Conservation (phyloP, 2,888 invertebrate species). For the Allophyes oxyacanthae region DNA sequence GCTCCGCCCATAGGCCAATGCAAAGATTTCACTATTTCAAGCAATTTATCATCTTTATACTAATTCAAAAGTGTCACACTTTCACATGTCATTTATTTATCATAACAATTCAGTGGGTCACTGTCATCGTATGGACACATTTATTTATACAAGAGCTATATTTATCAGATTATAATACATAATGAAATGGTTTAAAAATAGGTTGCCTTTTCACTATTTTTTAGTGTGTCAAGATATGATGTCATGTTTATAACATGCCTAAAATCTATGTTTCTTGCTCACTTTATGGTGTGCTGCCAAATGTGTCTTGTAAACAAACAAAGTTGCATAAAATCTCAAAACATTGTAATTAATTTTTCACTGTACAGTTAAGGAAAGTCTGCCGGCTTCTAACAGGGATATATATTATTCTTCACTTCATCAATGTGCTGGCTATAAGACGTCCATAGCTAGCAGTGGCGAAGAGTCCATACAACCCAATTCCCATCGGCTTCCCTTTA, state of each 20-base stretch:
- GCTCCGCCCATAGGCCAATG: background rate
- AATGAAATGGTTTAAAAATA: slow-evolving; percentile 2
- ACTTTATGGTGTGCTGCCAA: slow-evolving; percentile 33
- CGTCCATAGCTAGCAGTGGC: no score
- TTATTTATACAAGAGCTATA: slow-evolving; percentile 4
- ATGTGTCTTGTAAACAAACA: slow-evolving; percentile 29
- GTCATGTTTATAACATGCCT: slow-evolving; percentile 19
- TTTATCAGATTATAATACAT: slow-evolving; percentile 4
- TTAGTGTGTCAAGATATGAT: slow-evolving; percentile 35
- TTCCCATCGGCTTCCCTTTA: no score
- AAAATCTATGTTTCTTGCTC: slow-evolving; percentile 11
- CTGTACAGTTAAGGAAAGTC: no score
- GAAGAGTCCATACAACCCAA: no score
- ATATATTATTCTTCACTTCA: no score
- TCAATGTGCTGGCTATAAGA: no score
- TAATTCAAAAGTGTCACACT: background rate
- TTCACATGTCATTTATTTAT: slow-evolving; percentile 2
- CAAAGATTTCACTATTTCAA: background rate
- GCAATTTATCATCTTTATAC: background rate
- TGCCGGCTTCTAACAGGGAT: no score
- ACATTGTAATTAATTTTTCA: no score
- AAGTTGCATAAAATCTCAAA: slow-evolving; percentile 4
- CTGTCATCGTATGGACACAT: no score
- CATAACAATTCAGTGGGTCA: background rate
- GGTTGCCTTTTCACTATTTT: slow-evolving; percentile 20